phyloP scores from a whole-genome alignment of 2,797 vertebrate genomes.

The Ceyx erithaca region DNA sequence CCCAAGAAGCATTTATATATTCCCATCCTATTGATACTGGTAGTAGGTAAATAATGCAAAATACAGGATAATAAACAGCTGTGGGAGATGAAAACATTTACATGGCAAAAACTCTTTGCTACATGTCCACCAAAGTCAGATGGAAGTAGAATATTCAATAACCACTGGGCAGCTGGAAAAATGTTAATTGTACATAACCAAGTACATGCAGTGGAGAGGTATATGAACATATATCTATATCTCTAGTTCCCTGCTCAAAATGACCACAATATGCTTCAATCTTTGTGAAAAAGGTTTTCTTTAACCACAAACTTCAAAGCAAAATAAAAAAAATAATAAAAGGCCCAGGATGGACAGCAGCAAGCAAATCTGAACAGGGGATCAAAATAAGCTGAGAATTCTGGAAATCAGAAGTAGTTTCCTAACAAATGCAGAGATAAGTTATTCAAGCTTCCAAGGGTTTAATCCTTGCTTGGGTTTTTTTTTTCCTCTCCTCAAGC shows the following conservation, averaged over 20 bases:
- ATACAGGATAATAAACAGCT: background rate
- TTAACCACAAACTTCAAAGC: background rate
- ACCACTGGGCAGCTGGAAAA: background rate
- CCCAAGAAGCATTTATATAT: background rate
- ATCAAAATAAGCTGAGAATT: background rate
- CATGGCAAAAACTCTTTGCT: background rate
- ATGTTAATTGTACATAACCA: background rate
- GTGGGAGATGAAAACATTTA: background rate
- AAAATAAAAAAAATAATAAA: background rate
- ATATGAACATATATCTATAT: background rate
- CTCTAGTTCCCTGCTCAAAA: background rate
- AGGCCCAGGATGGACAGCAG: background rate
- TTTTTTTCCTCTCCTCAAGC: background rate
- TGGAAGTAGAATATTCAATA: background rate
- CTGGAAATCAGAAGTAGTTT: background rate
- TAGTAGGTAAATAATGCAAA: background rate
- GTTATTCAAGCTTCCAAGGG: background rate
- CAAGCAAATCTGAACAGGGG: background rate
- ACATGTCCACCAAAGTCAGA: background rate
- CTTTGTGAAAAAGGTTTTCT: background rate
- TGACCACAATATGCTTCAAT: background rate
- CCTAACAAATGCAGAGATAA: slow-evolving; percentile 8
- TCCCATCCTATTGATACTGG: background rate
- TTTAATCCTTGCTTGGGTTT: background rate
- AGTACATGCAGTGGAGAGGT: background rate